A percentile compares a stretch with the other conserved stretches of the same genome.
Conservation (phyloP, 2,113 vertebrate species). For the Bujurquina vittata region DNA sequence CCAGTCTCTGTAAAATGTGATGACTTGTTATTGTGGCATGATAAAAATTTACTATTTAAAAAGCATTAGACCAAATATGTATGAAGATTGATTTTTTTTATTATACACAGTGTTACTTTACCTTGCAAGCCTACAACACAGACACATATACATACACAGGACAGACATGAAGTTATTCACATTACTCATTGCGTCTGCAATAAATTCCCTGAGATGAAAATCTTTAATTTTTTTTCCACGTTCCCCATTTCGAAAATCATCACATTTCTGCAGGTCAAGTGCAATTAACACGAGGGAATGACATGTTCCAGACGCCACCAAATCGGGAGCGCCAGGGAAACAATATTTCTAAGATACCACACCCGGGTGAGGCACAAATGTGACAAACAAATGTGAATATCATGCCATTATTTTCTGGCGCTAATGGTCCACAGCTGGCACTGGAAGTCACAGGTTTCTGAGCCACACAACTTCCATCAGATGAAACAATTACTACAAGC, state of each 20-base stretch:
- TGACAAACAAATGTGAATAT: background rate
- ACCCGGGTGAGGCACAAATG: slow-evolving; percentile 1
- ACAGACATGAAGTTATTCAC: slow-evolving; percentile 9
- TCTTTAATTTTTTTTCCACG: background rate
- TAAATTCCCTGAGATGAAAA: slow-evolving; percentile 58
- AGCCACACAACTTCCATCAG: background rate
- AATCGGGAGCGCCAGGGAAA: background rate
- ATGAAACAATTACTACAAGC: background rate
- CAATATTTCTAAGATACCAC: background rate
- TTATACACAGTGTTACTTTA: slow-evolving; percentile 17
- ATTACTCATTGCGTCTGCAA: slow-evolving; percentile 40
- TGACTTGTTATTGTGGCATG: too few relatives aligned
- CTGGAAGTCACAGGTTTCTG: background rate
- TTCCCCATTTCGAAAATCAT: background rate
- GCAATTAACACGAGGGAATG: slow-evolving; percentile 1
- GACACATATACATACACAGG: background rate
- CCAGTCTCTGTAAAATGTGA: too few relatives aligned
- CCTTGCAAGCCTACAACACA: background rate
- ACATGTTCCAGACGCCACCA: background rate
- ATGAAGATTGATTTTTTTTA: background rate
- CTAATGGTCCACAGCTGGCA: background rate
- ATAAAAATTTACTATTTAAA: too few relatives aligned
- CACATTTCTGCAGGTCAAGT: slow-evolving; percentile 27
- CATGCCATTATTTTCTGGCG: background rate
- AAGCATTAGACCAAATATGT: background rate